A percentile compares a stretch with the other conserved stretches of the same genome.
Evolutionary conservation across 2,797 vertebrate genomes (phyloP).

Genomic region (Enteromius unitaeniatus): DNA sequence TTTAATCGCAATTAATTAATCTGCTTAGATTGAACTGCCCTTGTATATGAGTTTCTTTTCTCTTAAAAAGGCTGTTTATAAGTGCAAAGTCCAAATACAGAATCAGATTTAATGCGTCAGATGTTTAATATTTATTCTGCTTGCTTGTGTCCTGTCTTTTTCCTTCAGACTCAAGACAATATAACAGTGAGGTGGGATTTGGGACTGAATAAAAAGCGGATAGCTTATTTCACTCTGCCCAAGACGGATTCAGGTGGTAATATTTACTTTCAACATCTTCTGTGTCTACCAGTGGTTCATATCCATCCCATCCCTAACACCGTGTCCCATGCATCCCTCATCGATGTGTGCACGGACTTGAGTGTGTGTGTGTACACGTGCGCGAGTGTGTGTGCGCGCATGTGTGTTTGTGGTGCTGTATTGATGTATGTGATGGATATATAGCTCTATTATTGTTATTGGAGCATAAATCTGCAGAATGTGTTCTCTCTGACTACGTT

Average conservation of each 20-base stretch:
- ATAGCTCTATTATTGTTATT: background rate
- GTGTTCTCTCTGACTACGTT: background rate
- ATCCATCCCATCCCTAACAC: constrained; percentile 62
- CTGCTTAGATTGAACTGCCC: background rate
- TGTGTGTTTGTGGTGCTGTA: constrained; percentile 31
- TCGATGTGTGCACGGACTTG: constrained; percentile 67
- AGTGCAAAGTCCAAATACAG: background rate
- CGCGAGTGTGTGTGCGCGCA: constrained; percentile 20
- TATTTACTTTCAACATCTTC: constrained; percentile 66
- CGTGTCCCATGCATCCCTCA: constrained; percentile 66
- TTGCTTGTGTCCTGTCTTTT: background rate
- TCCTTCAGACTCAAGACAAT: constrained; percentile 95
- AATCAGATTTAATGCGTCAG: background rate
- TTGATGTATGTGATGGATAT: constrained; percentile 46
- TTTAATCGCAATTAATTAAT: background rate
- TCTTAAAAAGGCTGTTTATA: background rate
- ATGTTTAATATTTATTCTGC: background rate
- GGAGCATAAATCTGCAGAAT: background rate
- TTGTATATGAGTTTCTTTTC: background rate
- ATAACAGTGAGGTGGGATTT: constrained; percentile 99
- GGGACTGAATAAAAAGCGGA: constrained; percentile 99
- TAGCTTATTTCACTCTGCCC: constrained; percentile 98
- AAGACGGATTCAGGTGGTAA: constrained; percentile 96
- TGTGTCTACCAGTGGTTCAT: constrained; percentile 72
- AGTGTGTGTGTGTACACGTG: constrained; percentile 10